phyloP scores from a whole-genome alignment of 2,888 invertebrate species.

The Xestoiulus laeticollis region DNA sequence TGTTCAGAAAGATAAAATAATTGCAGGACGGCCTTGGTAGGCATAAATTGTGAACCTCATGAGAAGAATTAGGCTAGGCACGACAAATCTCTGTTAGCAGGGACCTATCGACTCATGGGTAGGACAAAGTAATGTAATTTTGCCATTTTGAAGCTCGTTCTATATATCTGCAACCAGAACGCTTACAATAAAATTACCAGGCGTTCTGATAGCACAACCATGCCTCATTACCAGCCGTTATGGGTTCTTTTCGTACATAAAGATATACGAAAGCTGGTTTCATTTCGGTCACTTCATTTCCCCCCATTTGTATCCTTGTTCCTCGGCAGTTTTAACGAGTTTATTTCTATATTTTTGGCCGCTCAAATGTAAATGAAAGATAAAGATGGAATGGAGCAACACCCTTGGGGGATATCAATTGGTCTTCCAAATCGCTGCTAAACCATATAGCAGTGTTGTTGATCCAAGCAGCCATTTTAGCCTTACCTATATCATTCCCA shows the following conservation, averaged over 20 bases:
- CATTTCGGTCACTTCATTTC: slow-evolving; percentile 29
- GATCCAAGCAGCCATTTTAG: not conserved
- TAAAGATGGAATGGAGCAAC: slow-evolving; percentile 3
- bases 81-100: not conserved
- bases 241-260: slow-evolving; percentile 18
- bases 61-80: not conserved
- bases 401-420: slow-evolving; percentile 25
- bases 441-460: not conserved
- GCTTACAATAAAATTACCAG: slow-evolving; percentile 45
- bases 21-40: slow-evolving; percentile 1
- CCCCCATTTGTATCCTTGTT: not conserved
- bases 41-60: slow-evolving; percentile 12
- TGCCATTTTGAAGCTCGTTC: slow-evolving; percentile 3
- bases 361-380: slow-evolving; percentile 37
- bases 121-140: not conserved
- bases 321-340: not conserved
- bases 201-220: slow-evolving; percentile 37
- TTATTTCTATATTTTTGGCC: slow-evolving; percentile 23
- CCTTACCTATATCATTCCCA: not conserved
- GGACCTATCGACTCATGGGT: not conserved
- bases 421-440: not conserved
- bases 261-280: slow-evolving; percentile 1
- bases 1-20: slow-evolving; percentile 15
- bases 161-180: not conserved
- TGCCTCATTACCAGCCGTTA: slow-evolving; percentile 47